Evolutionary conservation across 2,797 vertebrate species (phyloP).

Genomic region (Galaxias olidus): DNA sequence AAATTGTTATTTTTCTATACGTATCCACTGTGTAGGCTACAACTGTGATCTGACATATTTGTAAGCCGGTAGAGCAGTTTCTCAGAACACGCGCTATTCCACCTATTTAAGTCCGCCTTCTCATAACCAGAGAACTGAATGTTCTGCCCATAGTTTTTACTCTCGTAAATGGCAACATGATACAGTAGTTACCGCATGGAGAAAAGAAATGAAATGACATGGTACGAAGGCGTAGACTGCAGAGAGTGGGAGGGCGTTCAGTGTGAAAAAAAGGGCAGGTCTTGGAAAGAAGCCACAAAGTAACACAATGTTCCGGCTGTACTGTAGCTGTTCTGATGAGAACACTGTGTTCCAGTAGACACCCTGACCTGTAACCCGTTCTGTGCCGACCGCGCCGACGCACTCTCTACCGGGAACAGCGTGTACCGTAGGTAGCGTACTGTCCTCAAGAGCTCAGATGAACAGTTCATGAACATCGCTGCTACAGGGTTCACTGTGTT

Average conservation of each 20-base stretch:
- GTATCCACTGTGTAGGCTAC: neutral
- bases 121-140: conserved; percentile 72
- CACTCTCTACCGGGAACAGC: conserved; percentile 67
- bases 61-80: conserved; percentile 40
- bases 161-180: conserved; percentile 32
- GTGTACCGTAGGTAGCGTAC: conserved; percentile 53
- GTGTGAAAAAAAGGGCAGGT: conserved; percentile 76
- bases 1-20: conserved; percentile 42
- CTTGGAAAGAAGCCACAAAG: conserved; percentile 84
- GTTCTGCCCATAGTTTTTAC: conserved; percentile 64
- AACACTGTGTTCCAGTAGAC: conserved; percentile 86
- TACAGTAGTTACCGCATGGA: conserved; percentile 43
- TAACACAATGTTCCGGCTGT: conserved; percentile 89
- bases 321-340: conserved; percentile 82
- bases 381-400: conserved; percentile 65
- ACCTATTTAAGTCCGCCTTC: conserved; percentile 53
- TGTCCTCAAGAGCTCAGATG: conserved; percentile 2
- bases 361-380: conserved; percentile 86
- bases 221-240: conserved; percentile 39
- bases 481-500: conserved; percentile 4
- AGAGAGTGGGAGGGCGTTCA: conserved; percentile 63
- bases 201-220: conserved; percentile 52
- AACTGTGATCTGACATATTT: conserved; percentile 38
- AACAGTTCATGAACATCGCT: conserved; percentile 14
- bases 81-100: conserved; percentile 37